Base-by-base conservation (phyloP, 1,140 invertebrate species). In the Penaeus japonicus region DNA sequence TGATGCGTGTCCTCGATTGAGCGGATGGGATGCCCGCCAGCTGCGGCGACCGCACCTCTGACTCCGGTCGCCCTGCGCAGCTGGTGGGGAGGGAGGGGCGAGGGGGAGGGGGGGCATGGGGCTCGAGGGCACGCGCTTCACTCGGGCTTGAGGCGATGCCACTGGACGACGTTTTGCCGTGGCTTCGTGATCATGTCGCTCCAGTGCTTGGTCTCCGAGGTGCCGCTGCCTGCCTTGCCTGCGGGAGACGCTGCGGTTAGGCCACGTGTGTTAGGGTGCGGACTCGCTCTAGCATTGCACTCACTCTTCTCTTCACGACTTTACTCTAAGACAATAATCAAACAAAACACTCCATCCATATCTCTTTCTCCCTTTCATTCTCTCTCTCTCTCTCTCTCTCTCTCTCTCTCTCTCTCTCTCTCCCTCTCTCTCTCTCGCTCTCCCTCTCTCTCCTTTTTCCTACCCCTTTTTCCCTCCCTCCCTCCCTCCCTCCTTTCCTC, bases 121-220 rank as follows among this genome's bases (percentile, higher is more conserved):
- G 47, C 7, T 1, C 47, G 47, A 47, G 47, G 47, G 47, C 47
- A 15, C 2, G 54, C 80, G 47, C 27, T 65, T 92, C 91, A 92
- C 81, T 92, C 91, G 12, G 93, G 93, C 90, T 93, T 93, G 22
- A 94, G 91, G 85, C 93, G 91, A 89, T 98, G 97, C 97, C 97
- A 98, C 91, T 97, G 96, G 12, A 97, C 96, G 88, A 98, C 97
- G 84, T 96, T 97, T 93, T 98, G 97, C 88, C 97, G 93, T 2
- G 97, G 97, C 92, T 98, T 98, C 55, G 96, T 97, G 87, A 98
- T 97, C 97, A 98, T 98, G 92, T 98, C 97, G 91, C 97, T 96
- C 97, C 97, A 98, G 92, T 98, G 97, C 92, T 98, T 98, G 1
- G 97, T 97, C 92, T 98, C 97, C 20, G 96, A 96, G 17, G 97